Evolutionary conservation across 1,140 invertebrate species (phyloP).

Genomic region (Ceratoteleas bidentatus): DNA sequence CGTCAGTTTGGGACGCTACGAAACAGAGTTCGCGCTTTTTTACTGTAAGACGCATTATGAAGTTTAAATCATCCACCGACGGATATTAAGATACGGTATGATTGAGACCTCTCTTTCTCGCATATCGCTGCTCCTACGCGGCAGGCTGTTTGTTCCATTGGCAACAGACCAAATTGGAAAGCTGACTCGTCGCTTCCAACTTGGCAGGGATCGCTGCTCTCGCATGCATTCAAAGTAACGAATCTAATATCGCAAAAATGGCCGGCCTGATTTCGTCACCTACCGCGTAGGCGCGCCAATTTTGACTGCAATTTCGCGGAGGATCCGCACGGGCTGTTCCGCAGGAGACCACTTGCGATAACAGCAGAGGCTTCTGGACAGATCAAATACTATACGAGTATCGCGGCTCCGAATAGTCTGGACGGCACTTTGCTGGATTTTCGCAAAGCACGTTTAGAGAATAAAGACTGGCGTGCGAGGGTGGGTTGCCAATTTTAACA

Average conservation of each 20-base stretch:
- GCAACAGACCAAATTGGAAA: slow-evolving; percentile 79
- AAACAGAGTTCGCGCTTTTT: slow-evolving; percentile 58
- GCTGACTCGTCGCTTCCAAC: slow-evolving; percentile 53
- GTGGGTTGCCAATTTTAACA: slow-evolving; percentile 59
- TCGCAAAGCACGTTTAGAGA: slow-evolving; percentile 64
- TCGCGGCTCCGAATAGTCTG: slow-evolving; percentile 66
- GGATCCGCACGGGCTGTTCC: slow-evolving; percentile 1
- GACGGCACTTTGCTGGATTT: slow-evolving; percentile 64
- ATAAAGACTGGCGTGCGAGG: slow-evolving; percentile 55
- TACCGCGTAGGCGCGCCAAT: slow-evolving; percentile 18
- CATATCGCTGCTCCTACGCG: slow-evolving; percentile 68
- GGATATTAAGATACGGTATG: slow-evolving; percentile 77
- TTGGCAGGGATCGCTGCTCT: slow-evolving; percentile 63
- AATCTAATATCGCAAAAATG: slow-evolving; percentile 49
- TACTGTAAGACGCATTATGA: slow-evolving; percentile 72
- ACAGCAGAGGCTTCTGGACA: slow-evolving; percentile 27
- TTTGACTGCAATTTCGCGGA: slow-evolving; percentile 48
- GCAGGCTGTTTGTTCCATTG: slow-evolving; percentile 67
- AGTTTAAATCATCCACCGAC: slow-evolving; percentile 74
- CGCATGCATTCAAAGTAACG: slow-evolving; percentile 43
- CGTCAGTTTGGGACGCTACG: slow-evolving; percentile 52
- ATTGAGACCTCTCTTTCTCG: slow-evolving; percentile 45
- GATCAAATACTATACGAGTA: slow-evolving; percentile 61
- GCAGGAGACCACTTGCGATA: slow-evolving; percentile 40
- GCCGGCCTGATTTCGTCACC: slow-evolving; percentile 41